phyloP scores from a whole-genome alignment of 2,888 invertebrate species.

The Eristalis intricaria region DNA sequence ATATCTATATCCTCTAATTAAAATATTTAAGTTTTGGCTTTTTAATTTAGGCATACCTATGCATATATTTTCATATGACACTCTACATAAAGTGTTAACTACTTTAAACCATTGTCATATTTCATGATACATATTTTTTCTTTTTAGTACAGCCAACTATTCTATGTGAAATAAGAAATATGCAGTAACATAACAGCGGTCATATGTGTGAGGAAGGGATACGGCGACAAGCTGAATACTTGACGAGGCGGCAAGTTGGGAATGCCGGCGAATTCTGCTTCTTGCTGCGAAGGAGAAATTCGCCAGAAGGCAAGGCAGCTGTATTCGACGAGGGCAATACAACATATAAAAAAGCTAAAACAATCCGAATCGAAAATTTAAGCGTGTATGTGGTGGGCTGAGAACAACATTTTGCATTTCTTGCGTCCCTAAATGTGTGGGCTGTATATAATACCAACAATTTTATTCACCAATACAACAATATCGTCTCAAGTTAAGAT shows the following conservation, averaged over 20 bases:
- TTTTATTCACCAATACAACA: constrained; percentile 39
- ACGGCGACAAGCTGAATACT: constrained; percentile 60
- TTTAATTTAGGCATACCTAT: too few relatives aligned
- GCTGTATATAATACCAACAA: constrained; percentile 48
- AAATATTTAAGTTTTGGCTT: too few relatives aligned
- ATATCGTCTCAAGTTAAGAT: constrained; percentile 37
- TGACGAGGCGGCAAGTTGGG: constrained; percentile 73
- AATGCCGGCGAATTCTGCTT: constrained; percentile 72
- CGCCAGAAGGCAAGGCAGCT: constrained; percentile 53
- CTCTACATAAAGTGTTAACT: not conserved
- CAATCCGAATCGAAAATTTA: constrained; percentile 41
- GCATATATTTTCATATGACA: too few relatives aligned
- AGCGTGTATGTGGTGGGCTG: constrained; percentile 37
- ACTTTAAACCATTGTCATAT: not conserved
- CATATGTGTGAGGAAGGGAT: constrained; percentile 54
- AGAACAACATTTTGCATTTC: constrained; percentile 40
- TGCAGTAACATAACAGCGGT: constrained; percentile 42
- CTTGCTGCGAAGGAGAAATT: constrained; percentile 73
- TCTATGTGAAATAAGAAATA: constrained; percentile 40
- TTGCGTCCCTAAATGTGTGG: constrained; percentile 32
- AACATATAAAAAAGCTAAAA: constrained; percentile 37
- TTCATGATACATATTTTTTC: not conserved
- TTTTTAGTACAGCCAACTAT: constrained; percentile 13
- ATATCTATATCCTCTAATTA: not conserved
- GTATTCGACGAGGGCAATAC: constrained; percentile 29